Base-by-base conservation (phyloP, 2,797 vertebrate genomes). In the Pipistrellus kuhlii region DNA sequence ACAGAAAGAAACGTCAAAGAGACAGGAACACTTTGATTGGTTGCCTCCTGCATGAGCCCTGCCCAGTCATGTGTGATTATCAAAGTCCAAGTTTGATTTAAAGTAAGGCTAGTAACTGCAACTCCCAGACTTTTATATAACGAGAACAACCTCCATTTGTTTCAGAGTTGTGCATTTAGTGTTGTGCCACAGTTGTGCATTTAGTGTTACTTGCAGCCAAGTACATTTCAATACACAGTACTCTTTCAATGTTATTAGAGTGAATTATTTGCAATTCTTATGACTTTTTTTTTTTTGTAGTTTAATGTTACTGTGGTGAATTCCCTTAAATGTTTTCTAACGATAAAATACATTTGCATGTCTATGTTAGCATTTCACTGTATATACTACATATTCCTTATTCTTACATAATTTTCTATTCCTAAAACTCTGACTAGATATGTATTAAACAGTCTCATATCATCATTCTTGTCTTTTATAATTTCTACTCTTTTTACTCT, bases 271-370 rank as follows among this genome's bases (percentile, higher is more conserved):
- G 59, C 44, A 44, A 55, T 20, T 92, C 8, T 5, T 81, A 9
- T 64, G 30, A 6, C 32, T 53, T 32, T 73, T 25, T 25, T n/a
- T 38, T 69, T 85, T 82, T 81, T 69, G 25, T 38, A 46, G n/a
- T 75, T 68, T 85, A 88, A 78, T 91, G 46, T 81, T 69, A 46
- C 11, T 89, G 17, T 81, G 35, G 25, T 76, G 14, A 81, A 88
- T 15, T 59, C 88, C 8, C 18, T 71, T 78, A 53, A 88, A 41
- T 21, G 4, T 53, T 88, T 73, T 75, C 57, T 48, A 85, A 53
- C 48, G 5, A 68, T 18, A 59, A 84, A 88, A 84, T 72, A 51
- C 11, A 4, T 48, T 80, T 64, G 10, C 8, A 46, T 59, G n/a
- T 94, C 13, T 75, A 18, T 85, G 30, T 80, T 73, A 32, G 0